Conservation (phyloP, 2,888 invertebrate species). For the Trichogramma evanescens region DNA sequence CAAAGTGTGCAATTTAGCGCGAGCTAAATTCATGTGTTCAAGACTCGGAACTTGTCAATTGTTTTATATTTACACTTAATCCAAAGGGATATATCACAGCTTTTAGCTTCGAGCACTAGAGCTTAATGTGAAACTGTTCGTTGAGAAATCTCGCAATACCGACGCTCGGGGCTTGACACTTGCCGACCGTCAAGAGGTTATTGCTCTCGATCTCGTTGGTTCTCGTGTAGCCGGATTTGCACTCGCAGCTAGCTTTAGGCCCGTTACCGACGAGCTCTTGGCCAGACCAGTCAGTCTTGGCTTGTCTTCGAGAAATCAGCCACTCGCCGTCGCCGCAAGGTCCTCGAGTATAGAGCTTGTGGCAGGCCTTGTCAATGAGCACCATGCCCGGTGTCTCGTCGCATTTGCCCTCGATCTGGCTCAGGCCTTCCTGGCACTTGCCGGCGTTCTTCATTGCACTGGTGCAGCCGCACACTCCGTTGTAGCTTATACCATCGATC, state of each 20-base stretch:
- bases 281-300: constrained; percentile 36
- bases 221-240: constrained; percentile 59
- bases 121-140: constrained; percentile 25
- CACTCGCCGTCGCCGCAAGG: constrained; percentile 69
- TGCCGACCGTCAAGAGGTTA: constrained; percentile 33
- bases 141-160: constrained; percentile 61
- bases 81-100: too few species aligned
- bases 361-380: constrained; percentile 62
- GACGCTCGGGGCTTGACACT: constrained; percentile 59
- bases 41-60: too few species aligned
- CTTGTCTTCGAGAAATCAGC: constrained; percentile 55
- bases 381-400: constrained; percentile 58
- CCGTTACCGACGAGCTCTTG: constrained; percentile 27
- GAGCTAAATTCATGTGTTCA: too few species aligned
- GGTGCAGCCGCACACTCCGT: constrained; percentile 73
- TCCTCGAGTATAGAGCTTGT: constrained; percentile 69
- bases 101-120: too few species aligned
- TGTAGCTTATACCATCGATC: constrained; percentile 73
- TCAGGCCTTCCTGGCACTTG: background rate
- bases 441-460: constrained; percentile 42
- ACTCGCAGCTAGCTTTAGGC: constrained; percentile 58
- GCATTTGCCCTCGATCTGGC: constrained; percentile 49
- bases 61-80: too few species aligned
- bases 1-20: too few species aligned
- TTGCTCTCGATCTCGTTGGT: constrained; percentile 44